phyloP scores from a whole-genome alignment of 2,797 vertebrate species.

The Vipera latastei region DNA sequence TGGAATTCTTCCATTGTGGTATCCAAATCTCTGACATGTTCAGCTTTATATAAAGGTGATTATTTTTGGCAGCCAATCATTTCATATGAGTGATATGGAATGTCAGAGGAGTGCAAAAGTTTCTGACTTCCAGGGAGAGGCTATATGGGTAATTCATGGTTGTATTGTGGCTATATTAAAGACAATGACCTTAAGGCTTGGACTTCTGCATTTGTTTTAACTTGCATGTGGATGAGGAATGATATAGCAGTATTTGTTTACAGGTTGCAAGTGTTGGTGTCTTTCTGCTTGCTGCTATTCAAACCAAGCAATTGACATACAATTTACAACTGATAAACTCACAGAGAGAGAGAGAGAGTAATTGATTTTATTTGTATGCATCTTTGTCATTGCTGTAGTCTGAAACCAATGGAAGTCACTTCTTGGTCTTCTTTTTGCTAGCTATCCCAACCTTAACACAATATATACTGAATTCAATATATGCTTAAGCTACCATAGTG shows the following conservation, averaged over 20 bases:
- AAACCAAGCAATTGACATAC: neutral
- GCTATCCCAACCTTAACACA: neutral
- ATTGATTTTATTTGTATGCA: neutral
- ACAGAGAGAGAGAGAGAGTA: neutral
- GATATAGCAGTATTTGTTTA: neutral
- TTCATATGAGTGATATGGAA: conserved; percentile 23
- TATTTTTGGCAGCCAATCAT: conserved; percentile 42
- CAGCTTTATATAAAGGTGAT: conserved; percentile 45
- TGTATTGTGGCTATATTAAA: conserved; percentile 1
- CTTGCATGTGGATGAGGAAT: neutral
- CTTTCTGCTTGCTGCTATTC: conserved; percentile 6
- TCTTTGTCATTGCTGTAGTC: neutral
- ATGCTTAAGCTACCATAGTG: neutral
- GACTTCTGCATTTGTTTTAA: neutral
- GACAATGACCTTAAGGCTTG: conserved; percentile 7
- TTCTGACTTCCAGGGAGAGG: conserved; percentile 10
- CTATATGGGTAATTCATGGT: conserved; percentile 1
- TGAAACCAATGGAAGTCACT: neutral
- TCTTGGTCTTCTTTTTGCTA: neutral
- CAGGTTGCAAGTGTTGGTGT: neutral
- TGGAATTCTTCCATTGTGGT: neutral
- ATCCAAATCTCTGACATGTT: conserved; percentile 33
- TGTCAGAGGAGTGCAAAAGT: conserved; percentile 38
- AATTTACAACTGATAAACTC: neutral
- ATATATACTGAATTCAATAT: neutral